Base-by-base conservation (phyloP, 2,797 vertebrate genomes). In the Discoglossus pictus region DNA sequence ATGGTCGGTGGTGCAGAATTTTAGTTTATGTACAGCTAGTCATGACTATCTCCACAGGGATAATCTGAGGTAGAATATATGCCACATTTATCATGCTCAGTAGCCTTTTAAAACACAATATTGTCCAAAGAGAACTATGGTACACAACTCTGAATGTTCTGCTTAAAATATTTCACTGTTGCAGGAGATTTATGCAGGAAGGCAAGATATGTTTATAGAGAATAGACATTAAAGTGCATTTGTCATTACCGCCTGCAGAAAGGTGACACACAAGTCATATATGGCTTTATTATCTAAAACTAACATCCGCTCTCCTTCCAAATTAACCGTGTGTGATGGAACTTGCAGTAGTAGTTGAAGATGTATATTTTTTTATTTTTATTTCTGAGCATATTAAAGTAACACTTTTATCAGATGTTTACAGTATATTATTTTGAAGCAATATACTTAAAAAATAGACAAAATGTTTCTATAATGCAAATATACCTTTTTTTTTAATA, bases 321-420 rank as follows among this genome's bases (percentile, higher is more conserved):
- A 70, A 56, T 69, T 69, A 61, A 42, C 43, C 56, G 17, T 23
- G 31, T 43, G 24, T 64, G 35, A 59, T 64, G 55, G 51, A 50
- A 63, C 56, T 42, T 5, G n/a, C 24, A 15, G 55, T 38, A 56
- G 38, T 56, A 59, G 55, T 16, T 17, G 38, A 15, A 43, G 55
- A n/a, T 7, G 20, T 12, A 16, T 42, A 24, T 38, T 40, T n/a
- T n/a, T n/a, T n/a, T n/a, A n/a, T n/a, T n/a, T n/a, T n/a, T n/a
- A n/a, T n/a, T n/a, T n/a, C n/a, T n/a, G n/a, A n/a, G n/a, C n/a
- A n/a, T n/a, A n/a, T n/a, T n/a, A n/a, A n/a, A n/a, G n/a, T n/a
- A n/a, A n/a, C n/a, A n/a, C n/a, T n/a, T n/a, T n/a, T n/a, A n/a
- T n/a, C n/a, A n/a, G n/a, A n/a, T n/a, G n/a, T n/a, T n/a, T n/a